Evolutionary conservation across 2,113 vertebrate genomes (phyloP).

Genomic region (Amphiprion percula): DNA sequence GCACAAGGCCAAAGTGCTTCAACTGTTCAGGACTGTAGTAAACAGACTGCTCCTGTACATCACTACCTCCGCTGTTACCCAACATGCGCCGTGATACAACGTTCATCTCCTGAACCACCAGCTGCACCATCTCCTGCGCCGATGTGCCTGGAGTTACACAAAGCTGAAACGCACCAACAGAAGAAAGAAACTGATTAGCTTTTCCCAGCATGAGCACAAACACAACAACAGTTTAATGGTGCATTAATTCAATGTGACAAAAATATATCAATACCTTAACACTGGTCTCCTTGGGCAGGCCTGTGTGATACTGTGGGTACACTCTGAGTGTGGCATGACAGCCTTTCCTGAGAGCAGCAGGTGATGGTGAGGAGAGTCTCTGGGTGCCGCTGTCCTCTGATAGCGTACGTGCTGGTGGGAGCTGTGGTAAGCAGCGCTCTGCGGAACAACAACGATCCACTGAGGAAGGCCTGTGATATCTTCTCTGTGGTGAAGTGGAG

Average conservation of each 20-base stretch:
- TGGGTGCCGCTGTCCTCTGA: conserved; percentile 87
- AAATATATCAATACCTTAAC: conserved; percentile 85
- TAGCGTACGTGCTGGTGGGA: conserved; percentile 77
- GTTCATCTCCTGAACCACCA: conserved; percentile 93
- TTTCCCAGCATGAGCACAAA: background rate
- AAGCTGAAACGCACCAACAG: conserved; percentile 78
- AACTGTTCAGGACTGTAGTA: conserved; percentile 89
- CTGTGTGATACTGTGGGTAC: conserved; percentile 90
- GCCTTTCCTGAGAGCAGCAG: conserved; percentile 72
- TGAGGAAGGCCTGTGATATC: conserved; percentile 85
- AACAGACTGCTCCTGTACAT: conserved; percentile 70
- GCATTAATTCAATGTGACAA: background rate
- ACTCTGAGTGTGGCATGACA: conserved; percentile 86
- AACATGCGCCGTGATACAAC: conserved; percentile 76
- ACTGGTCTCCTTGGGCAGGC: conserved; percentile 90
- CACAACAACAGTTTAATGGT: background rate
- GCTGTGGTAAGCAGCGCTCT: conserved; percentile 55
- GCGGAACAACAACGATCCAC: conserved; percentile 85
- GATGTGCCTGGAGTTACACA: conserved; percentile 87
- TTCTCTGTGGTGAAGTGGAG: conserved; percentile 71
- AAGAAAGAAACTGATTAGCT: background rate
- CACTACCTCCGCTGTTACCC: conserved; percentile 68
- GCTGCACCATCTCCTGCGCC: conserved; percentile 87
- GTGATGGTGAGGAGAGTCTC: conserved; percentile 78
- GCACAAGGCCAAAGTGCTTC: conserved; percentile 90